These are phyloP conservation scores for Antheraea pernyi DNA, from an alignment of 1,140 invertebrate species.

Conservation along the genomic window DNA sequence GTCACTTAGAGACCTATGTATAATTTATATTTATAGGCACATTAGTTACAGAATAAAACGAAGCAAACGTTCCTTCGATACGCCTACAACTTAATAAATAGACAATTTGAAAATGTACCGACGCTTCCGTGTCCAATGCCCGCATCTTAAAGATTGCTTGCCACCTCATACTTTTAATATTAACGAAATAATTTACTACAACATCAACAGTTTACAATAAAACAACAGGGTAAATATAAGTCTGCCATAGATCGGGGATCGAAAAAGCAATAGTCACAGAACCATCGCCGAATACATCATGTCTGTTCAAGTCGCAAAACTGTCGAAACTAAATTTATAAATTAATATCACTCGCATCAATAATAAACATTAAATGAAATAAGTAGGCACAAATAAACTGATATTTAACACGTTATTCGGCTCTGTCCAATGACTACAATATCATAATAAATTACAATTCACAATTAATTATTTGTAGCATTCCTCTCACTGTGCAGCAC, in stretches of 20 bases:
- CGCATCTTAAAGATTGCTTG: slow-evolving; percentile 63
- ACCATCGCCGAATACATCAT: slow-evolving; percentile 58
- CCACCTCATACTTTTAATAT: slow-evolving; percentile 54
- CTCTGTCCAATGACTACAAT: slow-evolving; percentile 62
- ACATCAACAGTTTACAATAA: slow-evolving; percentile 61
- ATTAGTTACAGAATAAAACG: slow-evolving; percentile 75
- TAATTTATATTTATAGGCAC: slow-evolving; percentile 78
- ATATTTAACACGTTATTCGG: slow-evolving; percentile 70
- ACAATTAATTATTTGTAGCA: slow-evolving; percentile 76
- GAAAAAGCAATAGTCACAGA: slow-evolving; percentile 62
- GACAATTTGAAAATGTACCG: slow-evolving; percentile 49
- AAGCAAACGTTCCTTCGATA: slow-evolving; percentile 71
- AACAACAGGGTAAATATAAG: slow-evolving; percentile 50
- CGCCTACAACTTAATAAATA: slow-evolving; percentile 68
- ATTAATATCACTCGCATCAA: slow-evolving; percentile 70
- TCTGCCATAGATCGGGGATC: slow-evolving; percentile 57
- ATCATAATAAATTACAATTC: slow-evolving; percentile 70
- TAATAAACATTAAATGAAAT: slow-evolving; percentile 52
- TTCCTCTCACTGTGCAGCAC: slow-evolving; percentile 75
- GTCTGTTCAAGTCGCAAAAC: slow-evolving; percentile 40
- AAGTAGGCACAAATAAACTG: slow-evolving; percentile 73
- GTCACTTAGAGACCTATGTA: slow-evolving; percentile 71
- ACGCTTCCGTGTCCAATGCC: slow-evolving; percentile 66
- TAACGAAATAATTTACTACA: slow-evolving; percentile 66
- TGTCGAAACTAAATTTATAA: slow-evolving; percentile 68